Base-by-base conservation (phyloP, 2,113 vertebrate genomes). In the Chrysochloris asiatica region DNA sequence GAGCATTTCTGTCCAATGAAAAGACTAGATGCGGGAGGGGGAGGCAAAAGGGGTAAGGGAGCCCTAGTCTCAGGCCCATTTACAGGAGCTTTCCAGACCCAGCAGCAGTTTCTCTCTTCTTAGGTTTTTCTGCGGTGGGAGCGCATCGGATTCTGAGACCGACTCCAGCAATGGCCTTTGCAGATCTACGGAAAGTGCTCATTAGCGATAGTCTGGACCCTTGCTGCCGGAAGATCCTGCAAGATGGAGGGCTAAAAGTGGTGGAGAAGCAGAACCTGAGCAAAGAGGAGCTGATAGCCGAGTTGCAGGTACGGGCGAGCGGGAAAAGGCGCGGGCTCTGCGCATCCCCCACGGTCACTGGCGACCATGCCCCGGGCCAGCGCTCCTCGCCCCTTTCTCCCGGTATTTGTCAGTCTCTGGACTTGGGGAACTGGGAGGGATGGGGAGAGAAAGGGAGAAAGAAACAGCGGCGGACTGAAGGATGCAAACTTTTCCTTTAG, bases 191-290 rank as follows among this genome's bases (percentile, higher is more conserved):
- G 90, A 98, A 97, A 17, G 97, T 99, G 71, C 96, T 99, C 73
- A 99, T 99, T 95, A 99, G 99, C 86, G 99, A 99, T 69, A 99
- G 98, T 83, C 98, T 99, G 43, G 99, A 99, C 94, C 98, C 98
- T 0, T 98, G 98, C 94, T 99, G 99, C 96, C 97, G 97, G 96
- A 90, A 97, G 84, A 98, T 99, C 76, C 96, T 99, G 96, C 98
- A 98, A 92, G 98, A 98, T 75, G 98, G 98, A 83, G 99, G 98
- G 85, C 98, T 99, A 94, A 97, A 96, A 73, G 99, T 99, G 43
- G 98, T 98, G n/a, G 99, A 99, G 95, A 99, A 97, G 72, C 97
- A 97, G 17, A 98, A 97, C n/a, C 98, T 99, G 97, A 98, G 93
- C 90, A 98, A 97, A 69, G 98, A 99, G 75, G 98, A 99, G 85